Percentiles rank a stretch among this genome's conserved stretches.
Evolutionary conservation across 2,113 vertebrate genomes (phyloP).

Genomic region (Mystacornis crossleyi): DNA sequence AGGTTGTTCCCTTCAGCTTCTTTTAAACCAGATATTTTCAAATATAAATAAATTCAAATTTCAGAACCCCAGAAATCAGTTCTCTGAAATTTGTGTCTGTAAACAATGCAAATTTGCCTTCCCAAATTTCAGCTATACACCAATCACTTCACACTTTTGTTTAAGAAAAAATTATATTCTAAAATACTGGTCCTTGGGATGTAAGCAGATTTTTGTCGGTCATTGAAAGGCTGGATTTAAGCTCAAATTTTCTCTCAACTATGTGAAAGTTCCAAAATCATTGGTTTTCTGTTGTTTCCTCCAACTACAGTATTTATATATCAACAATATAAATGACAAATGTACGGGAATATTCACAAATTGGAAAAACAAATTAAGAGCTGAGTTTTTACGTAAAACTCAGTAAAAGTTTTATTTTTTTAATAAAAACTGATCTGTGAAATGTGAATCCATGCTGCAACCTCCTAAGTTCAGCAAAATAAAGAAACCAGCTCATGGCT

Average conservation of each 20-base stretch:
- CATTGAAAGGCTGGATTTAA: not conserved
- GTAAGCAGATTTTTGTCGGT: not conserved
- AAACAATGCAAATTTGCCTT: not conserved
- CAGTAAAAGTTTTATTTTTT: too few species aligned
- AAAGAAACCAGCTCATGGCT: not conserved
- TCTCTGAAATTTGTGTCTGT: not conserved
- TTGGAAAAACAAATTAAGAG: not conserved
- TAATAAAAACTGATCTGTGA: not conserved
- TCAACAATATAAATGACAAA: not conserved
- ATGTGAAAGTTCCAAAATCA: not conserved
- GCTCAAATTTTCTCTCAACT: not conserved
- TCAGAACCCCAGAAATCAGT: not conserved
- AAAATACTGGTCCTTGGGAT: not conserved
- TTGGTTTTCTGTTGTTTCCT: not conserved
- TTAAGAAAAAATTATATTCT: not conserved
- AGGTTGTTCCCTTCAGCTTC: not conserved
- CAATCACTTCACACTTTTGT: not conserved
- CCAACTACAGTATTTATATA: not conserved
- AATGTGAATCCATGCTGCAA: not conserved
- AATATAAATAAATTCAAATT: conserved; percentile 28
- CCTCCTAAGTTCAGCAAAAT: not conserved
- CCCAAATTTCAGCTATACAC: not conserved
- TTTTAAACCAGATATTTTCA: not conserved
- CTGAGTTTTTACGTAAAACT: not conserved
- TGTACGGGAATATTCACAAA: not conserved